Conservation (phyloP, 2,113 vertebrate genomes). For the Pan paniscus region DNA sequence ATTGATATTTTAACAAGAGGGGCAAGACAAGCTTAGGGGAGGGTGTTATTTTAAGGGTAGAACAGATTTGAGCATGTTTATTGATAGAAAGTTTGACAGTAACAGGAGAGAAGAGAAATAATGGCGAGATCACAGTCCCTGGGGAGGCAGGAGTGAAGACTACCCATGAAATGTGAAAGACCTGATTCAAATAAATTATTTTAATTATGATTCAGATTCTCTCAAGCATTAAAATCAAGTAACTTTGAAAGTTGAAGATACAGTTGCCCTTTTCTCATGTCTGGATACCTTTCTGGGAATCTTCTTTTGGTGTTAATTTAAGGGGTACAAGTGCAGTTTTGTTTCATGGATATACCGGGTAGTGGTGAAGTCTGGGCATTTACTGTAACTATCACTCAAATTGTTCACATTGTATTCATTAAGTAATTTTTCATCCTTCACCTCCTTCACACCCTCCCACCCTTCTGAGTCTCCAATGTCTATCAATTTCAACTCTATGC, state of each 20-base stretch:
- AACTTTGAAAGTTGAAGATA: neutral
- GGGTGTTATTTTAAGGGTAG: neutral
- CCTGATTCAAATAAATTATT: neutral
- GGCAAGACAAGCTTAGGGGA: neutral
- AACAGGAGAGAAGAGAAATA: neutral
- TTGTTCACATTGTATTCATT: no score
- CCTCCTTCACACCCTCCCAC: no score
- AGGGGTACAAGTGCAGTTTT: no score
- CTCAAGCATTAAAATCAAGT: neutral
- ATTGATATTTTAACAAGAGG: conserved; percentile 22
- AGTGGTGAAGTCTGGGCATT: no score
- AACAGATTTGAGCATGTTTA: neutral
- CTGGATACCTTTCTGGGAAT: neutral
- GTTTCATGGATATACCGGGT: no score
- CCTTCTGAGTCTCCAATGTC: no score
- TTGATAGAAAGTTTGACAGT: neutral
- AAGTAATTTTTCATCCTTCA: no score
- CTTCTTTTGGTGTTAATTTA: neutral
- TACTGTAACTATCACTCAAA: no score
- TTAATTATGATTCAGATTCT: conserved; percentile 36
- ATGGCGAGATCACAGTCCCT: neutral
- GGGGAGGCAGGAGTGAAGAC: neutral
- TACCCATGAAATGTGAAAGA: neutral
- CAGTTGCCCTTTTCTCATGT: neutral
- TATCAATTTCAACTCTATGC: no score